Base-by-base conservation (phyloP, 2,113 vertebrate species). In the Spermophilus dauricus region DNA sequence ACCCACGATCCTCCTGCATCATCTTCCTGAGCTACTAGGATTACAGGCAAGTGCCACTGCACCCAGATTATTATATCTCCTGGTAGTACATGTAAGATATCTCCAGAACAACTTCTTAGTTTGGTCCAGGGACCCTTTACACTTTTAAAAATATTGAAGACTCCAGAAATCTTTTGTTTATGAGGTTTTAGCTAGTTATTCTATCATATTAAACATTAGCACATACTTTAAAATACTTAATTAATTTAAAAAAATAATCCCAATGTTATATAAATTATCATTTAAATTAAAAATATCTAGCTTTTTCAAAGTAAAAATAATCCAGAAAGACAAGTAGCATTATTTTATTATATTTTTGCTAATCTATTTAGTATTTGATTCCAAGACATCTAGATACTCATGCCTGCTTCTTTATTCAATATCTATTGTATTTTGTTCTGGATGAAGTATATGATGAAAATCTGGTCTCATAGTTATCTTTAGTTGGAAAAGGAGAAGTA, bases 271-370 rank as follows among this genome's bases (percentile, higher is more conserved):
- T 89, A 82, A 70, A 45, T 45, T 72, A 82, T 24, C 37, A 86
- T 72, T 80, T 80, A 22, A 61, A 61, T 63, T 95, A 39, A 8
- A 20, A 86, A 80, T 20, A 86, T 58, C 24, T 42, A 84, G 3
- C 14, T 48, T 70, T 95, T 87, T 48, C 24, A 56, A 92, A 82
- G 82, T n/a, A 80, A 65, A 90, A 86, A 91, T 61, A 63, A 67
- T 65, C 65, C 56, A 67, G 7, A n/a, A 56, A 86, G 37, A 81
- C 56, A 20, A 72, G 42, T 13, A 65, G 10, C 4, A 42, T 45
- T 81, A 18, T 91, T 72, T 86, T 80, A 80, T 73, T 92, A 75
- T 17, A 39, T 67, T 83, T 94, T 83, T 58, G 58, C 37, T 69
- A 69, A 69, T 75, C 48, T 85, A 48, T 85, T 85, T 61, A 58